These are phyloP conservation scores for Mormyrops boulengeri DNA, from an alignment of 2,797 vertebrate species.

Conservation along the genomic window DNA sequence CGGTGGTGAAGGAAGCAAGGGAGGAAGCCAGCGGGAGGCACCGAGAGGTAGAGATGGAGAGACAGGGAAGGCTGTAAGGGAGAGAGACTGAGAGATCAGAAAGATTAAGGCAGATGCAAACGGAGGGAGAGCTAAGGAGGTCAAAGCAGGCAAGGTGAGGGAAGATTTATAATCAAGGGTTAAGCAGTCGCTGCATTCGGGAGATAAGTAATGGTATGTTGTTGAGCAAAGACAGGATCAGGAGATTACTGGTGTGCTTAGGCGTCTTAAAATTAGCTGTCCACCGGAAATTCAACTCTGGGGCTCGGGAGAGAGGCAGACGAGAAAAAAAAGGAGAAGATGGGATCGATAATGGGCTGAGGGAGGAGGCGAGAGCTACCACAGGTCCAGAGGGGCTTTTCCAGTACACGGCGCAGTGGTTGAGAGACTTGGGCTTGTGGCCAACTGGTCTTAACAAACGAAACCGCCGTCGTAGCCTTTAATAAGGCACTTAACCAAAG, in stretches of 20 bases:
- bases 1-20: neutral
- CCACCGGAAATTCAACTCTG: neutral
- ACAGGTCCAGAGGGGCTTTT: neutral
- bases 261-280: neutral
- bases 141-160: neutral
- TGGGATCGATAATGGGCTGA: neutral
- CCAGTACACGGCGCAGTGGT: neutral
- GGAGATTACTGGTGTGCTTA: neutral
- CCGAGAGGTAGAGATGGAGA: neutral
- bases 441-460: neutral
- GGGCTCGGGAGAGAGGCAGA: neutral
- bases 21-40: neutral
- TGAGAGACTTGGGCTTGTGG: neutral
- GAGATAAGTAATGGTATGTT: conserved; percentile 2
- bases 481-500: neutral
- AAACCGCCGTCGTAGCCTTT: neutral
- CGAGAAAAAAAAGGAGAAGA: neutral
- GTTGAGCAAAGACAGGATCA: conserved; percentile 6
- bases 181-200: neutral
- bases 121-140: neutral
- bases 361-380: neutral
- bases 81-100: neutral
- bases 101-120: neutral
- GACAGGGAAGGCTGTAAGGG: neutral
- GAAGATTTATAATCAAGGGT: neutral